Evolutionary conservation across 2,113 vertebrate species (phyloP), one percentile per base, ranked within the genome.

Genomic region (Pteruthius melanotis): DNA sequence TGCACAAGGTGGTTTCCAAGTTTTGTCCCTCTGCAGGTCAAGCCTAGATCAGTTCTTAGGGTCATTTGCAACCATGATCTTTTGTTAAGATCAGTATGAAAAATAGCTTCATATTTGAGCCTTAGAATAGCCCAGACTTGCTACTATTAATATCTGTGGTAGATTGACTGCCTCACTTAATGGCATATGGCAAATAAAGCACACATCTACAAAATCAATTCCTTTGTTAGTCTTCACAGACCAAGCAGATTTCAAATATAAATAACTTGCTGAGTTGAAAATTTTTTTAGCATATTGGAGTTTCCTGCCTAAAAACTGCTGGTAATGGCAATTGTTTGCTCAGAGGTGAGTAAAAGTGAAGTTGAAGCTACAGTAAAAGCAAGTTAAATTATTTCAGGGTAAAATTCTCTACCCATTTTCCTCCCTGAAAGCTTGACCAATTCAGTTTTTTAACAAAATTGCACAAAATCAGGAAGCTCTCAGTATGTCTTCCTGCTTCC

Each of bases 161-260:
- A 87, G 96, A 93, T 87, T 72, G 53, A 83, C 79, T 75, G 47
- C 93, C 83, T 93, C 70, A 17, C 87, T 74, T 81, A 76, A 71
- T 65, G 79, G 86, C 49, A 45, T 79, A 79, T 78, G 96, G 84
- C 90, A 93, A 72, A 89, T 97, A 69, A 50, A 92, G 93, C 85
- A 77, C 77, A 47, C 45, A n/a, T 70, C 94, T 93, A 93, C 56
- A 74, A 92, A 97, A 91, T n/a, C 16, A 85, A 47, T 95, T 97
- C 92, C 84, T 95, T 70, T 71, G 40, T 79, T 77, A 52, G 72
- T 49, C 88, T 96, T 97, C 87, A 93, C 78, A 90, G 94, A 76
- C 93, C 95, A 94, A 96, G 94, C 74, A 88, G 65, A 82, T 97
- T 97, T 98, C 88, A 97, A 68, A 93, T 78, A 44, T 74, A 86